Evolutionary conservation across 2,113 vertebrate species (phyloP).

Genomic region (Engystomops pustulosus): DNA sequence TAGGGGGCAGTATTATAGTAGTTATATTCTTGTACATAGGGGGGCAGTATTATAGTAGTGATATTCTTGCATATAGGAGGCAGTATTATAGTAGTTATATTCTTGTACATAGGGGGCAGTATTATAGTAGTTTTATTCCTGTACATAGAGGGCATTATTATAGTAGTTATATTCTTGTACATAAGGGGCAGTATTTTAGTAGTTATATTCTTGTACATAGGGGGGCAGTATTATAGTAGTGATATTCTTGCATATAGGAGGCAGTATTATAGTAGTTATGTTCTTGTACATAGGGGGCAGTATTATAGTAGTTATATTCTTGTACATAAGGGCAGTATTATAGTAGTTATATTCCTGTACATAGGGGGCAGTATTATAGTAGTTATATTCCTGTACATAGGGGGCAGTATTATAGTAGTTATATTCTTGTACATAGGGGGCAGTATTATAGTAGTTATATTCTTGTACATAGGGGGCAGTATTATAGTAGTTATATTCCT

Average conservation of each 20-base stretch:
- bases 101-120: not conserved
- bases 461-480: no score
- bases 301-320: conserved; percentile 9
- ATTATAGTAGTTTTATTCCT: conserved; percentile 8
- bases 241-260: no score
- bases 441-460: no score
- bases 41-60: not conserved
- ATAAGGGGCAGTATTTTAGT: not conserved
- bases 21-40: conserved; percentile 9
- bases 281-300: not conserved
- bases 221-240: no score
- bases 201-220: not conserved
- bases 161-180: conserved; percentile 1
- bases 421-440: no score
- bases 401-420: not conserved
- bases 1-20: not conserved
- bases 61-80: not conserved
- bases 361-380: not conserved
- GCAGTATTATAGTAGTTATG: not conserved
- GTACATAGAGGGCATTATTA: not conserved
- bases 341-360: not conserved
- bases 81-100: not conserved
- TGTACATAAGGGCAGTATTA: not conserved
- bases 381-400: not conserved
- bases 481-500: no score